phyloP scores from a whole-genome alignment of 2,797 vertebrate genomes.

The Mus spretus region DNA sequence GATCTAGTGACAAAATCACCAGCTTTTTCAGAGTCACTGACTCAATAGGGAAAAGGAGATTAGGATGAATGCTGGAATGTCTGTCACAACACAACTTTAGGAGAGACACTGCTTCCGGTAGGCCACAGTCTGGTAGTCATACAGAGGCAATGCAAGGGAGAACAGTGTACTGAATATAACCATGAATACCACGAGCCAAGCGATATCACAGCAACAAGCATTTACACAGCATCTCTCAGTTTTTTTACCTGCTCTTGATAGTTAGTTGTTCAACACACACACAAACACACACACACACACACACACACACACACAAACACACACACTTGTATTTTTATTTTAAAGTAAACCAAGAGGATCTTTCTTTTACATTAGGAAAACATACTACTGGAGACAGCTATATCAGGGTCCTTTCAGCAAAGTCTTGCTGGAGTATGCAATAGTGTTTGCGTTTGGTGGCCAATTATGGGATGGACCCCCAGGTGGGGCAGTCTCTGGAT shows the following conservation, averaged over 20 bases:
- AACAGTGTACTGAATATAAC: rapidly evolving
- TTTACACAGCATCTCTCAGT: neutral
- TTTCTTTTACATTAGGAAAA: constrained; percentile 20
- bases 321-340: neutral
- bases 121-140: neutral
- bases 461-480: too few species aligned
- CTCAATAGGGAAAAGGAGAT: neutral
- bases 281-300: neutral
- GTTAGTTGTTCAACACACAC: neutral
- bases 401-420: too few species aligned
- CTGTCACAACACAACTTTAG: neutral
- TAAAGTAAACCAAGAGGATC: neutral
- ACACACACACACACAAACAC: neutral
- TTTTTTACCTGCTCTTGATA: neutral
- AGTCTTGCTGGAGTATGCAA: too few species aligned
- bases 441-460: too few species aligned
- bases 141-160: neutral
- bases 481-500: too few species aligned
- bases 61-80: neutral
- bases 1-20: too few species aligned
- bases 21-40: neutral
- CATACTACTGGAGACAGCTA: neutral
- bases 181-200: neutral
- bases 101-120: neutral
- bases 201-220: neutral